Conservation (phyloP, 2,113 vertebrate genomes). For the cattle (Bos taurus) region ARS-UCD2.0 NC_037340.1:46714001-46714500, state of each 20-base stretch:
- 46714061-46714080: not conserved
- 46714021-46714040: not conserved
- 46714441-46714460: not conserved
- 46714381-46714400: not conserved
- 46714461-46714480: not conserved
- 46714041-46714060: not conserved
- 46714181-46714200: too few species aligned
- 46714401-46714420: not conserved
- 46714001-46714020: not conserved
- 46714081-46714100: not conserved
- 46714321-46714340: not conserved
- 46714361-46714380: not conserved
- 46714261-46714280: accelerated
- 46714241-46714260: too few species aligned
- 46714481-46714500: not conserved
- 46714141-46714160: not conserved
- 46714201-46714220: not conserved
- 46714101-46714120: too few species aligned
- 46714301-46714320: too few species aligned
- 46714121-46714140: too few species aligned
- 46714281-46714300: too few species aligned
- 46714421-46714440: not conserved
- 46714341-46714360: not conserved
- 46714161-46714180: not conserved
- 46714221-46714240: not conserved